A percentile compares a stretch with the other conserved stretches of the same genome.
These are phyloP conservation scores for Tamias sibiricus DNA, from an alignment of 2,113 vertebrate genomes.

Conservation along the genomic window DNA sequence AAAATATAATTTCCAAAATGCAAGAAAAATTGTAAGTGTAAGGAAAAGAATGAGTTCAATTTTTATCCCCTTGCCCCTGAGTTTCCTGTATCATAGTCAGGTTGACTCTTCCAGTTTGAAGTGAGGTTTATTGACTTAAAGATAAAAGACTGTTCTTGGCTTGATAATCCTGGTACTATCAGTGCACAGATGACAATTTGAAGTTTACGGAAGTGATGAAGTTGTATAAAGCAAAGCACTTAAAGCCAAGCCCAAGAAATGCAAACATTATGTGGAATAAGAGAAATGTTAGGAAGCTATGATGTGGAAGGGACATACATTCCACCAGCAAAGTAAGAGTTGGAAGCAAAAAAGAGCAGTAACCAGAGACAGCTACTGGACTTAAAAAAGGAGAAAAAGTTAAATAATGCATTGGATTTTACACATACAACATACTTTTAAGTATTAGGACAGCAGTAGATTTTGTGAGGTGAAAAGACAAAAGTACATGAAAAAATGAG, in stretches of 20 bases:
- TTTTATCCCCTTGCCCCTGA: neutral
- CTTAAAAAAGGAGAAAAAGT: neutral
- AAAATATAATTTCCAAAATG: neutral
- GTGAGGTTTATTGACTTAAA: neutral
- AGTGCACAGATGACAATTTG: neutral
- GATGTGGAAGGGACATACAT: neutral
- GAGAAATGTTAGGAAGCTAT: neutral
- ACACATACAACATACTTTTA: neutral
- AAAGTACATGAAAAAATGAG: neutral
- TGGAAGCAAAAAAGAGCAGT: neutral
- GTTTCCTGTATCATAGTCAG: neutral
- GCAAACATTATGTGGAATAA: neutral
- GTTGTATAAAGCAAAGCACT: neutral
- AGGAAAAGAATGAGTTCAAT: neutral
- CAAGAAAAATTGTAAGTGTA: neutral
- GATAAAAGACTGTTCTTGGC: neutral
- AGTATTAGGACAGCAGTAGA: neutral
- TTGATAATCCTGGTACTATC: neutral
- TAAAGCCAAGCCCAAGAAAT: neutral
- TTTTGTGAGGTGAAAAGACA: neutral
- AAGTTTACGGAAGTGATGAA: neutral
- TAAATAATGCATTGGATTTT: neutral
- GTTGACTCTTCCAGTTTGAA: neutral
- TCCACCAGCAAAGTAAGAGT: fast-evolving
- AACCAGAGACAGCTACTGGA: neutral